Evolutionary conservation across 2,113 vertebrate genomes (phyloP).

Genomic region (Anolis sagrei): DNA sequence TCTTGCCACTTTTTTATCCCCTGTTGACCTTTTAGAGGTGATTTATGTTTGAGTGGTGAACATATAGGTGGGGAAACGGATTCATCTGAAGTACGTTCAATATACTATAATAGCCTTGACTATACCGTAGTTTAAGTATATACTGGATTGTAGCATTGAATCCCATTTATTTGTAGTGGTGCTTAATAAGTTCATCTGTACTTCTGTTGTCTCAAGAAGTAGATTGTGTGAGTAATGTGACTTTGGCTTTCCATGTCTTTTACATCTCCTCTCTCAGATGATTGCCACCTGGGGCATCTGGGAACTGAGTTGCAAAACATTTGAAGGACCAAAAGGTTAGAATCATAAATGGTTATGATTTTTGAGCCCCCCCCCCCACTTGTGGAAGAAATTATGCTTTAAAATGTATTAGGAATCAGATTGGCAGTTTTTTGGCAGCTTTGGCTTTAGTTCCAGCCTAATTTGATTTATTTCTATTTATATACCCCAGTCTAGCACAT

Average conservation of each 20-base stretch:
- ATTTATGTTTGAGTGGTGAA: not conserved
- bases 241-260: too few species aligned
- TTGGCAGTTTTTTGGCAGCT: not conserved
- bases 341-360: not conserved
- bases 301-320: too few species aligned
- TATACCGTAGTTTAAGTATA: too few species aligned
- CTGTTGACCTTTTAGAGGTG: not conserved
- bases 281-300: too few species aligned
- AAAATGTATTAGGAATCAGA: not conserved
- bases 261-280: too few species aligned
- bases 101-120: not conserved
- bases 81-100: not conserved
- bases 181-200: too few species aligned
- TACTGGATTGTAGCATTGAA: too few species aligned
- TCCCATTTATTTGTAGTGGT: too few species aligned
- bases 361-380: not conserved
- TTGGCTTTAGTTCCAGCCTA: not conserved
- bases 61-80: not conserved
- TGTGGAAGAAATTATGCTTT: not conserved
- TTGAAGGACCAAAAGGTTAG: not conserved
- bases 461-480: not conserved
- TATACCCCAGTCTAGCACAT: not conserved
- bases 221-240: too few species aligned
- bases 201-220: too few species aligned
- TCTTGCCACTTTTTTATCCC: not conserved